These are phyloP conservation scores for Lepidurus couesii DNA, from an alignment of 1,140 invertebrate species.

Conservation along the genomic window DNA sequence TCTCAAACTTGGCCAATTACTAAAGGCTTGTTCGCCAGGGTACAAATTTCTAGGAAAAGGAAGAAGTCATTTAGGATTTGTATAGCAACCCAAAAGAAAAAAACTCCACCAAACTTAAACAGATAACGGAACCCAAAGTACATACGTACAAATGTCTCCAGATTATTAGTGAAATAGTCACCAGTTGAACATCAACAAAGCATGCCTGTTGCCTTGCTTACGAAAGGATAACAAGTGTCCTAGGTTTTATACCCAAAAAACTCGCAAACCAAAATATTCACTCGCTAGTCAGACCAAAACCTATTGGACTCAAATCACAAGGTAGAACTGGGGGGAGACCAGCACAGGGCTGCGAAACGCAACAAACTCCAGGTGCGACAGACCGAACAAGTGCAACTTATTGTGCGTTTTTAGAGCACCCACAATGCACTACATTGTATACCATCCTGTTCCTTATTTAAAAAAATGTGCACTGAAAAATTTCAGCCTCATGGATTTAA, in stretches of 20 bases:
- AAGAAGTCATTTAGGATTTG: not conserved
- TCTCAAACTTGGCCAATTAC: not conserved
- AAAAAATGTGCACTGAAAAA: conserved; percentile 7
- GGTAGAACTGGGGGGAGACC: not conserved
- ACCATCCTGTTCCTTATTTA: not conserved
- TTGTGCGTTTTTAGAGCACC: not conserved
- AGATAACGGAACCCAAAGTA: not conserved
- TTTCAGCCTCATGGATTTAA: not conserved
- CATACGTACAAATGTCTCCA: not conserved
- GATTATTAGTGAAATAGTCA: not conserved
- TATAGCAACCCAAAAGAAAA: not conserved
- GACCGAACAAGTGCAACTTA: not conserved
- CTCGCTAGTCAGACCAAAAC: not conserved
- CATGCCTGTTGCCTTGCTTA: not conserved
- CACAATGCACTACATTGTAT: not conserved
- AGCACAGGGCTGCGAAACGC: conserved; percentile 2
- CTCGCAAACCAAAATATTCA: not conserved
- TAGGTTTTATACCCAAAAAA: no score
- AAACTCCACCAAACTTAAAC: not conserved
- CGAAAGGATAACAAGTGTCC: not conserved
- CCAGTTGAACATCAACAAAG: not conserved
- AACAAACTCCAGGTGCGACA: not conserved
- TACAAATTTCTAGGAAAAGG: not conserved
- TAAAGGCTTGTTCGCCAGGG: not conserved
- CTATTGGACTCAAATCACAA: not conserved